Base-by-base conservation (phyloP, 2,797 vertebrate species). In the Hippocampus kuda region DNA sequence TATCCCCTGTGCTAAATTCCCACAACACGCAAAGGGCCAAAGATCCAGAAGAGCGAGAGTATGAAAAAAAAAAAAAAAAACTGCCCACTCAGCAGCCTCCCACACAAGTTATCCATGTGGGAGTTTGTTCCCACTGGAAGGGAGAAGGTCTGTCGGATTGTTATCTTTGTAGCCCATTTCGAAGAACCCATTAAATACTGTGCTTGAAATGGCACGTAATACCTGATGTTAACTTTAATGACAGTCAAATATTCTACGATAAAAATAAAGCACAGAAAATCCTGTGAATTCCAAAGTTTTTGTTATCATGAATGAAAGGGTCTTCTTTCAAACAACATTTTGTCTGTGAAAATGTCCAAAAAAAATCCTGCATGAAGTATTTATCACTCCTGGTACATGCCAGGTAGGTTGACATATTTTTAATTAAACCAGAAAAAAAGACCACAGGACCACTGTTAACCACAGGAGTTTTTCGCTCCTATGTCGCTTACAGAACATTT, bases 1-100 rank as follows among this genome's bases (percentile, higher is more conserved):
- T 81, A 79, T 77, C 77, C 78, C 69, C 54, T 62, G 70, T 72
- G 70, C 66, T 72, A 70, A 49, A 69, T 62, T 84, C 78, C 81
- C 82, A 81, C 49, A 68, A 74, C 78, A 80, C 44, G 56, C 22
- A 51, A 27, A 66, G 63, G 69, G 70, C 62, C 63, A 70, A 70
- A 79, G 71, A 83, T 74, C 72, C 69, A 57, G 70, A 67, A 73
- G 59, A n/a, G 59, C 1, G 56, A 68, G 56, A 68, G 54, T 16
- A 11, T n/a, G 56, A 59, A 49, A 72, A 72, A 54, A 72, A 72
- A 71, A 13, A 71, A 13, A 34, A 34, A 34, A 5, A 0, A 8
- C 48, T 72, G 69, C 68, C 53, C 51, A 64, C 68, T 84, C 77
- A 79, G 74, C 79, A 75, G 48, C 27, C 67, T 60, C 24, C 38